Evolutionary conservation across 2,888 invertebrate species (phyloP).

Genomic region (Standfussiana lucernea): DNA sequence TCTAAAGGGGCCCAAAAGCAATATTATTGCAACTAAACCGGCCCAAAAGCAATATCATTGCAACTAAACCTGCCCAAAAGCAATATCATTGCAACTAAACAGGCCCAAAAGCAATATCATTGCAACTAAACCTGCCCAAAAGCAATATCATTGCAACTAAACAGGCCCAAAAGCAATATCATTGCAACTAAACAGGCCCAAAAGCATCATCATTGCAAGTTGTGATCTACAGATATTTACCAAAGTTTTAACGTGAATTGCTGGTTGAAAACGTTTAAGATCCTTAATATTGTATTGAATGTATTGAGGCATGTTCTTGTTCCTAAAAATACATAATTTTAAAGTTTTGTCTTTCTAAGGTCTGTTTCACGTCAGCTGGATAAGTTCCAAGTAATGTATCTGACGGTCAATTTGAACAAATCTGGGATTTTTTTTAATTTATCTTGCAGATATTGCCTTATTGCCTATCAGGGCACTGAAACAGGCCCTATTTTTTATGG

Average conservation of each 20-base stretch:
- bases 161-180: neutral
- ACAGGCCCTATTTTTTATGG: neutral
- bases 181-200: neutral
- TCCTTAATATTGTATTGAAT: neutral
- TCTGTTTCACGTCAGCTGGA: constrained; percentile 1
- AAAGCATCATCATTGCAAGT: neutral
- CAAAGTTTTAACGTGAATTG: constrained; percentile 17
- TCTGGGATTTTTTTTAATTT: neutral
- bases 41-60: neutral
- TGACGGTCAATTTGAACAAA: constrained; percentile 1
- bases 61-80: no score
- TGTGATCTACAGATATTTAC: constrained; percentile 16
- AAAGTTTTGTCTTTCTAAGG: neutral
- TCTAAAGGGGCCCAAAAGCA: neutral
- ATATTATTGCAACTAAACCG: neutral
- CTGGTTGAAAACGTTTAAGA: constrained; percentile 27
- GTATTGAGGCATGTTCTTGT: neutral
- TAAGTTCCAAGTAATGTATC: neutral
- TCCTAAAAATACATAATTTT: neutral
- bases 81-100: neutral
- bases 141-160: neutral
- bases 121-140: no score
- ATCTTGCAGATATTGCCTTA: neutral
- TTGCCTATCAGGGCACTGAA: neutral
- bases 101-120: neutral